Evolutionary conservation across 2,888 invertebrate genomes (phyloP), one percentile per base, ranked within the genome.

Genomic region (Harpagoxenus sublaevis): DNA sequence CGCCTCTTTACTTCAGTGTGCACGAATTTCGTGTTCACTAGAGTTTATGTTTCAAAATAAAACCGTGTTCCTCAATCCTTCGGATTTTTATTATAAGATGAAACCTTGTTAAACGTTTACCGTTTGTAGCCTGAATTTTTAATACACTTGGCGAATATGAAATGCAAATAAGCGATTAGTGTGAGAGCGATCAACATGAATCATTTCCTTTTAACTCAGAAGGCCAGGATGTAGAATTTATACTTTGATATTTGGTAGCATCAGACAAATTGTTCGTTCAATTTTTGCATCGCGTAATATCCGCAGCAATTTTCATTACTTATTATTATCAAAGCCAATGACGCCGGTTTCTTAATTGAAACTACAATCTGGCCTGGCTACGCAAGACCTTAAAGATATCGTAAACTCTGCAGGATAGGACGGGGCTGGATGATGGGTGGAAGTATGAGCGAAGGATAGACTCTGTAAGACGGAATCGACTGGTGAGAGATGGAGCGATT

Each of bases 301-400:
- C 10, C 5, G 15, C 60, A 51, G 42, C n/a, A 28, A 71, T 81
- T 73, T 71, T 71, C 28, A 39, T 60, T 48, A 35, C 42, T 53
- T 18, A 45, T 78, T 53, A 55, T 48, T 28, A 6, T 78, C 57
- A 45, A 71, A 65, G 79, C 60, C 79, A 84, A 83, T 73, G 77
- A 78, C 70, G 39, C 57, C 75, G 63, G 84, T 81, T 88, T 86
- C 87, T 86, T 88, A 79, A 88, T 88, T 83, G 84, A 86, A 86
- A 88, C 79, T 83, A 86, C 87, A 79, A 60, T 79, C 79, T 77
- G 55, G 75, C 75, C 55, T 63, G 74, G 85, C 81, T 66, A 55
- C 62, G 87, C 75, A 60, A 62, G 60, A 71, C 45, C 55, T 68
- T 71, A 55, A 83, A 70, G 79, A 87, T 87, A 87, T 89, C 89